phyloP scores from a whole-genome alignment of 2,888 invertebrate species.

The Amphipyra berbera region DNA sequence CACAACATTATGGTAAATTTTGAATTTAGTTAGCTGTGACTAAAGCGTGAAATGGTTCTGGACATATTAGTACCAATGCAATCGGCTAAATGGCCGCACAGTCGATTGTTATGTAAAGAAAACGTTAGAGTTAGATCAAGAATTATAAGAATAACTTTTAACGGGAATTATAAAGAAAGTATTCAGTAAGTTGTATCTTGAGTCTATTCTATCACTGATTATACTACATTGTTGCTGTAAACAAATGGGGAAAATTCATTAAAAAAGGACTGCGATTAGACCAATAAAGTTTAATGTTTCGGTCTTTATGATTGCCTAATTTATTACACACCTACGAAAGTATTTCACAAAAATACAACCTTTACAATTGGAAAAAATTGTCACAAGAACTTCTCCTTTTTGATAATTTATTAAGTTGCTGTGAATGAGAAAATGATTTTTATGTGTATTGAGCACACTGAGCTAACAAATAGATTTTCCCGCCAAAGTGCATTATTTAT shows the following conservation, averaged over 20 bases:
- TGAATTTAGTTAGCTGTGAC: slow-evolving; percentile 89
- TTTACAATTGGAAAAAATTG: background rate
- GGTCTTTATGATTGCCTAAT: no score
- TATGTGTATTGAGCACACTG: slow-evolving; percentile 56
- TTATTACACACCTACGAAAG: no score
- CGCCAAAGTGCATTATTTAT: slow-evolving; percentile 56
- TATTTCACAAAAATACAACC: background rate
- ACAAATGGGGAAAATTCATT: slow-evolving; percentile 17
- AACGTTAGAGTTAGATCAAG: slow-evolving; percentile 53
- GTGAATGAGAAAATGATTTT: slow-evolving; percentile 43
- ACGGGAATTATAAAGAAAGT: slow-evolving; percentile 39
- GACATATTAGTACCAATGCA: slow-evolving; percentile 79
- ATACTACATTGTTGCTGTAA: slow-evolving; percentile 25
- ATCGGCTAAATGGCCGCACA: slow-evolving; percentile 54
- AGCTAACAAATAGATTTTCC: slow-evolving; percentile 67
- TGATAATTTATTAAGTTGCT: slow-evolving; percentile 19
- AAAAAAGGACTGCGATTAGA: background rate
- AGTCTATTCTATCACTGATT: background rate
- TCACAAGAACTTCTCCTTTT: slow-evolving; percentile 9
- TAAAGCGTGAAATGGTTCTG: slow-evolving; percentile 86
- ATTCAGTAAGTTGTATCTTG: slow-evolving; percentile 1
- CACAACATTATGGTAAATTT: slow-evolving; percentile 88
- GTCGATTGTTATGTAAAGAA: slow-evolving; percentile 41
- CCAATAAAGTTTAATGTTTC: no score
- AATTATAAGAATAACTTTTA: slow-evolving; percentile 48